Evolutionary conservation across 2,113 vertebrate genomes (phyloP).

Genomic region (Eubucco bourcierii): DNA sequence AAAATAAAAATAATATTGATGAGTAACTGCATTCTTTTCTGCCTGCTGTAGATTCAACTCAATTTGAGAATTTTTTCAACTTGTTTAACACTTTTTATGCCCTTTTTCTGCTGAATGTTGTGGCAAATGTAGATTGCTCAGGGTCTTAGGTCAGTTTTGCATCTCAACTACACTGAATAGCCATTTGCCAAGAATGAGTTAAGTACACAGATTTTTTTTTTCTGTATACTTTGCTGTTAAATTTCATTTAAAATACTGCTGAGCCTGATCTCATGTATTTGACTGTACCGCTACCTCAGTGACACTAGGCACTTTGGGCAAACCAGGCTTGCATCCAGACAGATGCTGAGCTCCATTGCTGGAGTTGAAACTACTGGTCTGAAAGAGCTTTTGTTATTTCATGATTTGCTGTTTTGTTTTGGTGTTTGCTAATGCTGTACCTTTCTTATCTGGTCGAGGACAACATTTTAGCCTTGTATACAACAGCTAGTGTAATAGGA

Average conservation of each 20-base stretch:
- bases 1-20: not conserved
- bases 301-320: not conserved
- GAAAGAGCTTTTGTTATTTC: not conserved
- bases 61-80: not conserved
- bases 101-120: not conserved
- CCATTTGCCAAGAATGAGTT: accelerated
- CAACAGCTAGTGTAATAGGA: no score
- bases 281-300: not conserved
- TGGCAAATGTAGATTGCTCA: not conserved
- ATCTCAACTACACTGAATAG: not conserved
- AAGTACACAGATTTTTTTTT: not conserved
- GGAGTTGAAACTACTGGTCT: not conserved
- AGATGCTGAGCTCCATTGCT: not conserved
- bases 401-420: not conserved
- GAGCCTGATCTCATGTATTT: not conserved
- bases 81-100: not conserved
- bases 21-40: not conserved
- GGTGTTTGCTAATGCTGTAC: not conserved
- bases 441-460: not conserved
- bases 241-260: not conserved
- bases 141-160: not conserved
- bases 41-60: not conserved
- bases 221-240: not conserved
- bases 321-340: not conserved
- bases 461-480: not conserved